Evolutionary conservation across 2,888 invertebrate species (phyloP), one percentile per base, ranked within the genome.

Genomic region (Toxonevra muliebris): DNA sequence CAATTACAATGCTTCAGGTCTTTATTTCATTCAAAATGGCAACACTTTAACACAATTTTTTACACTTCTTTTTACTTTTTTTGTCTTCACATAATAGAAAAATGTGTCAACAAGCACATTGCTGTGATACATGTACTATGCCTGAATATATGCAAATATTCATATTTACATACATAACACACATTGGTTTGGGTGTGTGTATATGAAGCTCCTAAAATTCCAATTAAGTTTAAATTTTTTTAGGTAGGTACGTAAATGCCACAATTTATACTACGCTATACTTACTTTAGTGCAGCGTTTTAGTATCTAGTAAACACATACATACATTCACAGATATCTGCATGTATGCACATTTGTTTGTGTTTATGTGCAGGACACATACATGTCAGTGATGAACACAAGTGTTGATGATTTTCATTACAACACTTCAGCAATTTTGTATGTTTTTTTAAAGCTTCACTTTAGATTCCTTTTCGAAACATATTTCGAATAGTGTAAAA

Each of bases 291-390:
- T 48, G 48, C 2, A 13, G 45, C 13, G 11, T 45, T 45, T 45
- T 43, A 54, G 15, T 30, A 17, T 43, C 20, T 13, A 13, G 13
- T 19, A 12, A 20, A n/a, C 61, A n/a, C 64, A 69, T 52, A 59
- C 68, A 62, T 66, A 65, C 63, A 52, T 69, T 61, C 54, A 62
- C 45, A 20, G 8, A 45, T 1, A 13, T 45, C 13, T 45, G 45
- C 13, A 45, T 45, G 45, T 45, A 13, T 45, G 45, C 2, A 13
- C 13, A 13, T 45, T 11, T 45, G n/a, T n/a, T n/a, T n/a, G n/a
- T 45, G 45, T 45, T 45, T n/a, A n/a, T n/a, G n/a, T n/a, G n/a
- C n/a, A n/a, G n/a, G n/a, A n/a, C 30, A 7, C 30, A 30, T 30
- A 4, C 30, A 30, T 30, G 30, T 4, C 30, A 30, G 30, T 30